Conservation (phyloP, 2,888 invertebrate species). For the Prosopocoilus inquinatus region DNA sequence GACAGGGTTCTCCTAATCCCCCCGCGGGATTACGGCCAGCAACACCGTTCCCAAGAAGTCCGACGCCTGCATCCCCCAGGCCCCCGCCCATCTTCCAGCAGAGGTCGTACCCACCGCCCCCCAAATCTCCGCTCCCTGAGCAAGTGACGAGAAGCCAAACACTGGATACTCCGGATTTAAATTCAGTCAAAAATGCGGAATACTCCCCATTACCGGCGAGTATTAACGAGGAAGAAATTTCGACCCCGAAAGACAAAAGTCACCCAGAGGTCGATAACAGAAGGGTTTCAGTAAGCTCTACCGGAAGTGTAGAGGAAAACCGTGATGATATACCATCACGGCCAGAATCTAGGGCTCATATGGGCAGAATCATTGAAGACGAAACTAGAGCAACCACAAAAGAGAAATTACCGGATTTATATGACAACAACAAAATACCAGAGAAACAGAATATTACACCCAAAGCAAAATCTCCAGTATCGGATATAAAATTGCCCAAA, state of each 20-base stretch:
- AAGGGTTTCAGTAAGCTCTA: constrained; percentile 54
- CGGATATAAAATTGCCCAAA: constrained; percentile 32
- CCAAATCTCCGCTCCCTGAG: constrained; percentile 14
- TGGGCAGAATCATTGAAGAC: constrained; percentile 40
- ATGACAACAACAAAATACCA: background rate
- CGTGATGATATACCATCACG: constrained; percentile 33
- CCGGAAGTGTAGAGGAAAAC: constrained; percentile 50
- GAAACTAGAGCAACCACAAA: constrained; percentile 14
- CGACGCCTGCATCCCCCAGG: constrained; percentile 29
- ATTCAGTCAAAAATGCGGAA: constrained; percentile 40
- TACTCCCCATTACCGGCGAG: constrained; percentile 45
- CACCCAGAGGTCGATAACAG: constrained; percentile 55
- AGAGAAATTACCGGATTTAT: background rate
- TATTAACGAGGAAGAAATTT: constrained; percentile 32
- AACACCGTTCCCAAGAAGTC: constrained; percentile 32
- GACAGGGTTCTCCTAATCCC: constrained; percentile 23
- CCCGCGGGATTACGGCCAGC: constrained; percentile 17
- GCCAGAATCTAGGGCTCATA: constrained; percentile 40
- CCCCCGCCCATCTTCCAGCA: constrained; percentile 49
- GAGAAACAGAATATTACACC: background rate
- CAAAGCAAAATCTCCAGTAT: constrained; percentile 24
- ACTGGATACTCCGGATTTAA: constrained; percentile 44
- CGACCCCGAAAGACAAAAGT: constrained; percentile 52
- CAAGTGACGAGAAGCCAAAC: constrained; percentile 36
- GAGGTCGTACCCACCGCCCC: constrained; percentile 49